These are phyloP conservation scores for Melanotaenia maccullochi DNA, from an alignment of 2,797 vertebrate species.

Conservation along the genomic window DNA sequence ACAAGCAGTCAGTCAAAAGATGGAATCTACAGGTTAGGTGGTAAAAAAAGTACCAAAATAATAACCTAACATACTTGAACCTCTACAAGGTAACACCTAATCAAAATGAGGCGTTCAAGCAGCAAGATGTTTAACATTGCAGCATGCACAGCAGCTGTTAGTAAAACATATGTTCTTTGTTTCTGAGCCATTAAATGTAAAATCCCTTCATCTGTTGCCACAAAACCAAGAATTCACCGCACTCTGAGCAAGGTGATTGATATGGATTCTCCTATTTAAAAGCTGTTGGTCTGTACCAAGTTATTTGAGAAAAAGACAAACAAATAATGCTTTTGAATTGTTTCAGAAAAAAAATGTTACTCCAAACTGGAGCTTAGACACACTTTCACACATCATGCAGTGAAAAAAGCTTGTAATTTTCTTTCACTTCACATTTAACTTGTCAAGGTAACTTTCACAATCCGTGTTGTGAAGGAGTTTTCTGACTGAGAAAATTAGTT, in stretches of 20 bases:
- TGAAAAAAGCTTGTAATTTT: neutral
- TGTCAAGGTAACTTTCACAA: neutral
- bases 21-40: neutral
- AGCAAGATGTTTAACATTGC: neutral
- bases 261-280: neutral
- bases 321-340: neutral
- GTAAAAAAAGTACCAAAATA: neutral
- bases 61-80: neutral
- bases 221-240: neutral
- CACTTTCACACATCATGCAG: neutral
- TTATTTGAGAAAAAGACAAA: neutral
- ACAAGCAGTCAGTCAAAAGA: too few relatives aligned
- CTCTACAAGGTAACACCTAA: neutral
- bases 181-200: neutral
- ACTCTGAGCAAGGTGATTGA: neutral
- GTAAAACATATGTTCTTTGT: neutral
- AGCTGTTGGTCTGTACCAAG: neutral
- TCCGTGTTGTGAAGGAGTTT: constrained; percentile 2
- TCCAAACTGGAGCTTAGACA: neutral
- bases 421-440: neutral
- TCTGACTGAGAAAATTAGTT: neutral
- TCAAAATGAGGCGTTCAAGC: neutral
- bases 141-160: neutral
- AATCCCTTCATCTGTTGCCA: neutral
- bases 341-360: neutral